These are phyloP conservation scores for Choreutis nemorana DNA, from an alignment of 2,888 invertebrate species.

Conservation along the genomic window DNA sequence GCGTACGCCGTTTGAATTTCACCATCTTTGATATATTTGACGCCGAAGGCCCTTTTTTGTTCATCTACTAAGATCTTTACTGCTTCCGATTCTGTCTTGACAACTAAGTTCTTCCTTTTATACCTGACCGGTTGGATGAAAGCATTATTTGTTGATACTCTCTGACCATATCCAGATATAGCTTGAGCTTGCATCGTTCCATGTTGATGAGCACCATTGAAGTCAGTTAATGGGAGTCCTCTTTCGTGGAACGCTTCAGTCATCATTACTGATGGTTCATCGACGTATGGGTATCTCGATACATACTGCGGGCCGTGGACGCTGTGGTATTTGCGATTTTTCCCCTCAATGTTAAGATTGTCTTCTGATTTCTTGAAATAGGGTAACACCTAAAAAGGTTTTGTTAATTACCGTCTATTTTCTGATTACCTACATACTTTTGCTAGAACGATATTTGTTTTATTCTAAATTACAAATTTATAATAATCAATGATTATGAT, in stretches of 20 bases:
- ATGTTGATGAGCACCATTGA: constrained; percentile 57
- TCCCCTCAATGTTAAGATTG: constrained; percentile 55
- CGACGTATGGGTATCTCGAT: constrained; percentile 67
- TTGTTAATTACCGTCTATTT: neutral
- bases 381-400: constrained; percentile 66
- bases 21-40: constrained; percentile 24
- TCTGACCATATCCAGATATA: constrained; percentile 57
- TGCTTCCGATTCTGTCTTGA: constrained; percentile 60
- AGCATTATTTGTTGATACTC: constrained; percentile 70
- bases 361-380: constrained; percentile 73
- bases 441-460: neutral
- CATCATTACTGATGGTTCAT: constrained; percentile 58
- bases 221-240: constrained; percentile 65
- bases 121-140: constrained; percentile 71
- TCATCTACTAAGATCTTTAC: constrained; percentile 62
- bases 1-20: constrained; percentile 23
- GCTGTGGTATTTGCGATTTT: constrained; percentile 65
- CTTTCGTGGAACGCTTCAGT: constrained; percentile 65
- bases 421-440: neutral
- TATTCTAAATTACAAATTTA: neutral
- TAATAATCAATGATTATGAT: neutral
- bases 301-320: constrained; percentile 67
- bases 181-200: constrained; percentile 68
- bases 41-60: constrained; percentile 32
- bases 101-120: constrained; percentile 51